These are phyloP conservation scores for Diacarnus erythraeanus DNA, from an alignment of 37 sponge, comb jelly and placozoan genomes.

Conservation along the genomic window DNA sequence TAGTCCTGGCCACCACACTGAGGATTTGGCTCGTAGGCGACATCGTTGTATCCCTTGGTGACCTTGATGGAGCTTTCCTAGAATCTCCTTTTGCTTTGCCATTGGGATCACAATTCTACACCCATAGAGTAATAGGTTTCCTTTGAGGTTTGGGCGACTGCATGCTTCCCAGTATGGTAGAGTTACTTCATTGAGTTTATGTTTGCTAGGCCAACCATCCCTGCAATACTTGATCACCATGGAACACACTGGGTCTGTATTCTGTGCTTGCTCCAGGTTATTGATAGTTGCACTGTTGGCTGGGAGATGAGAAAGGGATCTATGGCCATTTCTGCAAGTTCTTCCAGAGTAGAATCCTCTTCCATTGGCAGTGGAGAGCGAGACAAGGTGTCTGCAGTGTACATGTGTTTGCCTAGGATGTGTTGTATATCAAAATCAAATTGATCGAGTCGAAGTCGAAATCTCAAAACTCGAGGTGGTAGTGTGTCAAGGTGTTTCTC, in stretches of 20 bases:
- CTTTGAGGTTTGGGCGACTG: neutral
- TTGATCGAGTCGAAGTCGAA: no score
- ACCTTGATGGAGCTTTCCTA: constrained; percentile 44
- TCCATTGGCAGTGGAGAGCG: no score
- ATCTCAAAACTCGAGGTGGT: no score
- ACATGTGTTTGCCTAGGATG: no score
- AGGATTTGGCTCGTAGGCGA: constrained; percentile 4
- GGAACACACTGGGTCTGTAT: neutral
- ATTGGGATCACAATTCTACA: constrained; percentile 27
- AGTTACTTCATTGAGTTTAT: neutral
- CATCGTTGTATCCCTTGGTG: constrained; percentile 55
- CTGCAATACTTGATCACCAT: constrained; percentile 15
- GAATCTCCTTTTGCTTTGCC: constrained; percentile 11
- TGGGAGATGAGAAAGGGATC: no score
- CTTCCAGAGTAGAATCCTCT: neutral
- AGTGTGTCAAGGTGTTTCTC: no score
- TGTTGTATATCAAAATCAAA: no score
- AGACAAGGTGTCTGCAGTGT: no score
- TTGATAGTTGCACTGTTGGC: neutral
- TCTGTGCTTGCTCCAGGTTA: no score
- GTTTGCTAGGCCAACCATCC: constrained; percentile 27
- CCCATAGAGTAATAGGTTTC: constrained; percentile 1
- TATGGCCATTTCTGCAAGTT: no score
- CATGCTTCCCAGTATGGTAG: constrained; percentile 27
- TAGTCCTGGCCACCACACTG: constrained; percentile 67